Conservation (phyloP, 2,888 invertebrate genomes). For the Caenorhabditis uteleia region DNA sequence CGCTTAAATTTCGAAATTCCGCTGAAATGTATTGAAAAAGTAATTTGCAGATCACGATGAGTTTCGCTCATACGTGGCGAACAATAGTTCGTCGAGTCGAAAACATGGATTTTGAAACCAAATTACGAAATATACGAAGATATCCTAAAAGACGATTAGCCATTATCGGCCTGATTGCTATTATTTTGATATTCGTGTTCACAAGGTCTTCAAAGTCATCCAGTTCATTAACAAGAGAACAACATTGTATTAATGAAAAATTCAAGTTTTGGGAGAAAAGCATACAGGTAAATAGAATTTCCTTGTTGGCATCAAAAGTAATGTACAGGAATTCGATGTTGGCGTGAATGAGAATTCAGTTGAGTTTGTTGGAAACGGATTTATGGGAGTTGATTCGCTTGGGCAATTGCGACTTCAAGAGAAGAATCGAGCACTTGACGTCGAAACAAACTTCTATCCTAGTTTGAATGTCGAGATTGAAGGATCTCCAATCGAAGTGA, state of each 20-base stretch:
- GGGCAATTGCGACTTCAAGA: conserved; percentile 38
- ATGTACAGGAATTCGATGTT: conserved; percentile 39
- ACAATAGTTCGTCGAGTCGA: conserved; percentile 31
- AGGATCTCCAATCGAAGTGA: conserved; percentile 10
- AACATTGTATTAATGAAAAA: conserved; percentile 19
- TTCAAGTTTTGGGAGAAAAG: conserved; percentile 21
- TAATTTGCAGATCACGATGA: conserved; percentile 13
- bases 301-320: too few relatives aligned
- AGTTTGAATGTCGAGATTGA: conserved; percentile 21
- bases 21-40: not conserved
- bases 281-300: too few relatives aligned
- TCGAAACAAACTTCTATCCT: conserved; percentile 35
- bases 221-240: conserved; percentile 15
- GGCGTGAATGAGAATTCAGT: conserved; percentile 42
- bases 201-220: conserved; percentile 3
- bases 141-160: conserved; percentile 29
- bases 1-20: not conserved
- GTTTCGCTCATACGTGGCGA: conserved; percentile 21
- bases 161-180: conserved; percentile 5
- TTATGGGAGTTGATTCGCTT: conserved; percentile 55
- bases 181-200: conserved; percentile 35
- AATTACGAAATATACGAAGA: conserved; percentile 23
- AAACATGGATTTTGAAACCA: conserved; percentile 33
- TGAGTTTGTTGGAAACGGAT: conserved; percentile 63
- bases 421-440: conserved; percentile 21